Evolutionary conservation across 2,113 vertebrate genomes (phyloP), one percentile per base, ranked within the genome.

Genomic region (Beaufortia kweichowensis): DNA sequence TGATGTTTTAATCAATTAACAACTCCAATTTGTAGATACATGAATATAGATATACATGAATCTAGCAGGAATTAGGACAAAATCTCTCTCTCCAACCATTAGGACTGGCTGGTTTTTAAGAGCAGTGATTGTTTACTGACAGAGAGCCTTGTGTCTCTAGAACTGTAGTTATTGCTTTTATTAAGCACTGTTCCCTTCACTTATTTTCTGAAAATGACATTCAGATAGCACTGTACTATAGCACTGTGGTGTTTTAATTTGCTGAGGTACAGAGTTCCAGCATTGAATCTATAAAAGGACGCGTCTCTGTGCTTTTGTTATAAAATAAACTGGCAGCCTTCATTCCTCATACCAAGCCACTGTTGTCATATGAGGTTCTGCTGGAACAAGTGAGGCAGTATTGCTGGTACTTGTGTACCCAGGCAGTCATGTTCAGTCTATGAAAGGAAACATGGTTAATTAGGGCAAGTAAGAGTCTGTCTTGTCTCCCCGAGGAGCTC

Each of bases 401-500:
- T 24, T 39, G 53, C 53, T 48, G 53, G 24, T 31, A 57, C 31
- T 53, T 70, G 33, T 71, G 50, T 71, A 48, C 29, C 53, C 53
- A 15, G 11, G 46, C n/a, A 21, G 65, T 33, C 8, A 35, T 71
- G 68, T 57, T 31, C 29, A 56, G 10, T 11, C 50, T 71, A 35
- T 9, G 21, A 17, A 61, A 21, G 71, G 26, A 74, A 31, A 26
- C 17, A 62, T 61, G 71, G 35, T 43, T 74, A 61, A 46, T 74
- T 74, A 62, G 39, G 57, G 57, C 71, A 74, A 62, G 57, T 46
- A 17, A 74, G 35, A 61, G 70, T n/a, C 39, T 31, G 56, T 61
- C 11, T 57, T 59, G 35, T 59, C 55, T 43, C 69, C 33, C 55
- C 1, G 17, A 43, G 33, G 69, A 72, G 69, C 33, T 59, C 43